These are phyloP conservation scores for Gymnopithys bicolor DNA, from an alignment of 2,797 vertebrate genomes.

Conservation along the genomic window DNA sequence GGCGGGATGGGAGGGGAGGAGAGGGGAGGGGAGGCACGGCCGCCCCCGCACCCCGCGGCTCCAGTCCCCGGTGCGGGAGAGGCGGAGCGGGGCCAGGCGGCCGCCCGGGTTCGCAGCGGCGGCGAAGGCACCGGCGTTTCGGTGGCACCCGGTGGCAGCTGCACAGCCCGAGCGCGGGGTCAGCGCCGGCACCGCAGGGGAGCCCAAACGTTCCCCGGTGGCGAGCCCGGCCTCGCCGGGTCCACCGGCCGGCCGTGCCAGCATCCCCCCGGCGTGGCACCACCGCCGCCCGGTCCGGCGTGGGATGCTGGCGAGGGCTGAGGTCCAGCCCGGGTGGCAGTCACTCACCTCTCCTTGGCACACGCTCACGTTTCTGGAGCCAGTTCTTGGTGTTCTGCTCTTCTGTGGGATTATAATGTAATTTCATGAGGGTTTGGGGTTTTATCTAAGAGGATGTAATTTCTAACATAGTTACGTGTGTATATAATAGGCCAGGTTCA, in stretches of 20 bases:
- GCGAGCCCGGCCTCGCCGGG: not conserved
- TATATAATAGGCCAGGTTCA: not conserved
- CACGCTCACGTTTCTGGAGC: not conserved
- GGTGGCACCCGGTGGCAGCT: conserved; percentile 24
- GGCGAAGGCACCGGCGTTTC: not conserved
- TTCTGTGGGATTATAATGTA: not conserved
- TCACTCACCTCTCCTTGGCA: not conserved
- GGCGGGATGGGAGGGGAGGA: not conserved
- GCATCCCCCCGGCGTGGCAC: not conserved
- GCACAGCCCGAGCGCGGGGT: not conserved
- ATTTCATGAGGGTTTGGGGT: not conserved
- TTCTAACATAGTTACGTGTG: not conserved
- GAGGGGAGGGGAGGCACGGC: not conserved
- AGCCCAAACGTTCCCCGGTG: not conserved
- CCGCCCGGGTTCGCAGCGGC: not conserved
- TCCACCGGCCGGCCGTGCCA: not conserved
- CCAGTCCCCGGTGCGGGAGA: not conserved
- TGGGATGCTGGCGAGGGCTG: not conserved
- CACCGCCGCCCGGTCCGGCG: not conserved
- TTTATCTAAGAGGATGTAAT: not conserved
- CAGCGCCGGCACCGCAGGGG: not conserved
- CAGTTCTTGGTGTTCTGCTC: not conserved
- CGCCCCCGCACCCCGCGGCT: not conserved
- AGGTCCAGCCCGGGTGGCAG: not conserved
- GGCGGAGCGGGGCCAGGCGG: not conserved